Percentiles rank a stretch among this genome's conserved stretches.
Evolutionary conservation across 2,113 vertebrate species (phyloP).

Genomic region (Prinia subflava): DNA sequence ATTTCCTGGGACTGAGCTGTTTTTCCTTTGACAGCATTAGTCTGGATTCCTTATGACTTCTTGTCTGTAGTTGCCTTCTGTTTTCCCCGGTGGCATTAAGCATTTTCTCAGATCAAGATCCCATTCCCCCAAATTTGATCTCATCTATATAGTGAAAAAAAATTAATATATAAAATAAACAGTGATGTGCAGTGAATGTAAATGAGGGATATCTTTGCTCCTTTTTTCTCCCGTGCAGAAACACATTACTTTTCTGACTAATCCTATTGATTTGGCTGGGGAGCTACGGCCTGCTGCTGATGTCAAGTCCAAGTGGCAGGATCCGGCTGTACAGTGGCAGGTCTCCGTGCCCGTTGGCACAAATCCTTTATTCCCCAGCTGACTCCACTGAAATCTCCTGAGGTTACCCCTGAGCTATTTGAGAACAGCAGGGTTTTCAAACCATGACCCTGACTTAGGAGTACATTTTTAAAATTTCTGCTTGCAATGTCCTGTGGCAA

Average conservation of each 20-base stretch:
- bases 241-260: not conserved
- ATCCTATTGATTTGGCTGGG: not conserved
- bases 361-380: not conserved
- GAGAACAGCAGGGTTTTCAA: not conserved
- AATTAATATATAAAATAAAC: slow-evolving; percentile 29
- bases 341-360: not conserved
- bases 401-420: not conserved
- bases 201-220: not conserved
- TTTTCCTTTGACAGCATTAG: not conserved
- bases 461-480: not conserved
- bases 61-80: slow-evolving; percentile 3
- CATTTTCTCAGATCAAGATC: not conserved
- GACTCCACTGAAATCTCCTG: not conserved
- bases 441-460: not conserved
- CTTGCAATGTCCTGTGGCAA: not conserved
- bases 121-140: slow-evolving; percentile 36
- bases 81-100: not conserved
- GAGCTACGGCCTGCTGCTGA: not conserved
- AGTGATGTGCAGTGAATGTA: not conserved
- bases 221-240: slow-evolving; percentile 10
- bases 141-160: not conserved
- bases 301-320: not conserved
- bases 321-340: not conserved
- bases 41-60: slow-evolving; percentile 1
- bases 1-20: not conserved